A percentile compares a stretch with the other conserved stretches of the same genome.
phyloP scores from a whole-genome alignment of 2,888 invertebrate genomes.

The Apamea anceps region DNA sequence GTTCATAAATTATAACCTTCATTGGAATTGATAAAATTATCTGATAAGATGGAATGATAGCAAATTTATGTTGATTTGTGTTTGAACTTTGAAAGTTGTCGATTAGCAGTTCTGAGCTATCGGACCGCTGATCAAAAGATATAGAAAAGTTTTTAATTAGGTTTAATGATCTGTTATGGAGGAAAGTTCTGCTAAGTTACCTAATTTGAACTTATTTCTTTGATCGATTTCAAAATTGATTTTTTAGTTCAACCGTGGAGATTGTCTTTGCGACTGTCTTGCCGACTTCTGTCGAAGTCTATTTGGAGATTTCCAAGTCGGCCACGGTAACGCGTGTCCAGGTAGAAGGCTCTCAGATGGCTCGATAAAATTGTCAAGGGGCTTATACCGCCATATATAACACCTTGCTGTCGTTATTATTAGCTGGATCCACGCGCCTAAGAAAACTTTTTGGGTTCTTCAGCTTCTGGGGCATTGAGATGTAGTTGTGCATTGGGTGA shows the following conservation, averaged over 20 bases:
- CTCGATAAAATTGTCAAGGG: too few species aligned
- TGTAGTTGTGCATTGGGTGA: too few species aligned
- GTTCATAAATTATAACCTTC: slow-evolving; percentile 26
- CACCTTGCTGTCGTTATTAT: too few species aligned
- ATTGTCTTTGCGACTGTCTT: neutral
- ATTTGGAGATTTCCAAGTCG: neutral
- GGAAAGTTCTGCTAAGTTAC: neutral
- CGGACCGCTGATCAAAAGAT: slow-evolving; percentile 29
- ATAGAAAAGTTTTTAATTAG: slow-evolving; percentile 24
- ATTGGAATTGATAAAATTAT: slow-evolving; percentile 33
- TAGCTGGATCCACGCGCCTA: too few species aligned
- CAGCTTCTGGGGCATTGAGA: too few species aligned
- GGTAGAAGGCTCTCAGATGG: neutral
- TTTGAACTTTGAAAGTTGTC: slow-evolving; percentile 20
- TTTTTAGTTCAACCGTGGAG: neutral
- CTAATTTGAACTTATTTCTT: neutral
- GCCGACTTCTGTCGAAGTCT: neutral
- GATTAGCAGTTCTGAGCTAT: slow-evolving; percentile 6
- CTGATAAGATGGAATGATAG: slow-evolving; percentile 9
- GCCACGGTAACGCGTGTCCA: neutral
- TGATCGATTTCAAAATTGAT: neutral
- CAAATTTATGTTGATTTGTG: slow-evolving; percentile 45
- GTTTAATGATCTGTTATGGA: slow-evolving; percentile 16
- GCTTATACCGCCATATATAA: too few species aligned
- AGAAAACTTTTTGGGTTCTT: too few species aligned